A percentile compares a stretch with the other conserved stretches of the same genome.
Conservation (phyloP, 2,113 vertebrate species). For the Microcebus tavaratra region DNA sequence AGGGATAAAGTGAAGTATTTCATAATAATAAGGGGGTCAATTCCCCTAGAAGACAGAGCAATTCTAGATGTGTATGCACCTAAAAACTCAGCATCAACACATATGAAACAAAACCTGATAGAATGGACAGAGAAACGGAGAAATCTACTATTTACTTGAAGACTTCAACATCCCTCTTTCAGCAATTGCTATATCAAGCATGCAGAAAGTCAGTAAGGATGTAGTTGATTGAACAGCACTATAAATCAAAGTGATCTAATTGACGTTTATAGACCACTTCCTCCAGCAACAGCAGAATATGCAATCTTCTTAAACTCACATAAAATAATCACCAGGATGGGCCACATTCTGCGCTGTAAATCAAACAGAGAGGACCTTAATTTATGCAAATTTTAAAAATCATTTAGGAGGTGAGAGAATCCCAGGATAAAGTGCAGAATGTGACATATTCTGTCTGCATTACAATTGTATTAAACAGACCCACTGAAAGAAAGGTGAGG, state of each 20-base stretch:
- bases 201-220: neutral
- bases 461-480: neutral
- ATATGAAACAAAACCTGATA: neutral
- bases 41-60: neutral
- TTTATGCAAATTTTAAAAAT: neutral
- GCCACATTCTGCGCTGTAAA: neutral
- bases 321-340: neutral
- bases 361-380: neutral
- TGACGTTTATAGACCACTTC: constrained; percentile 1
- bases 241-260: neutral
- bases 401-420: neutral
- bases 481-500: neutral
- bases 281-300: neutral
- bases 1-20: neutral
- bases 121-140: neutral
- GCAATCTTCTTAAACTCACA: neutral
- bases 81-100: neutral
- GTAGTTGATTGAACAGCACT: neutral
- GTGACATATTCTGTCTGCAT: neutral
- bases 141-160: neutral
- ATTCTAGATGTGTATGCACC: neutral
- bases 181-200: neutral
- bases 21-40: neutral
- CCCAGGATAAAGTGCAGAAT: neutral
- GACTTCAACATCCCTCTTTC: neutral